Base-by-base conservation (phyloP, 2,888 invertebrate genomes). In the Drosophila anceps region DNA sequence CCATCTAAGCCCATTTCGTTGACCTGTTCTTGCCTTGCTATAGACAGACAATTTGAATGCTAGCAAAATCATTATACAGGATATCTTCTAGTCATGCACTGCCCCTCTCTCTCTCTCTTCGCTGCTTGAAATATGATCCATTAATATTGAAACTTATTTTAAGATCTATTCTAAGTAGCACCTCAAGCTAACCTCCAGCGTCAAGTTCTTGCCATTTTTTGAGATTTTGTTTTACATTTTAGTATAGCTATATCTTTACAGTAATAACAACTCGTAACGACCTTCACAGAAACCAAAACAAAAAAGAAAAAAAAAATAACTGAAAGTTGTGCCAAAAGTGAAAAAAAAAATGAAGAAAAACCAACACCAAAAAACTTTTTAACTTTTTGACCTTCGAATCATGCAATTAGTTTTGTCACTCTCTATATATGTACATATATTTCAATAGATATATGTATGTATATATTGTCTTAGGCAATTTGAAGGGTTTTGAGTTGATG, bases 281-380 rank as follows among this genome's bases (percentile, higher is more conserved):
- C 37, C 44, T 64, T 37, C 20, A 33, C 12, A 41, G 20, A 55
- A 31, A 29, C 44, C 24, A 24, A 44, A 44, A 13, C 44, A 44
- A 20, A 43, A 20, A 43, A 43, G 24, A 20, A 6, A 35, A 31
- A 20, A 6, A 35, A 31, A n/a, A 46, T 2, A 35, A 29, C 29
- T 7, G 29, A 60, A 60, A 57, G 31, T 57, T 27, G 54, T 37
- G 20, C 43, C 41, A 46, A 35, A 58, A 50, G 29, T 18, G 48
- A 50, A 58, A 27, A 50, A 58, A 27, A 27, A 33, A 20, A 12
- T 35, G 9, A 59, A 1, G 37, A 39, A 60, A 51, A 60, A 29
- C 18, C 12, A 29, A 35, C n/a, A 12, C n/a, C 12, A 50, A 50
- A 27, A 35, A 18, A 53, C 35, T 46, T 35, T 46, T 35, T n/a